phyloP scores from a whole-genome alignment of 2,888 invertebrate species.

The Zelleria hepariella region DNA sequence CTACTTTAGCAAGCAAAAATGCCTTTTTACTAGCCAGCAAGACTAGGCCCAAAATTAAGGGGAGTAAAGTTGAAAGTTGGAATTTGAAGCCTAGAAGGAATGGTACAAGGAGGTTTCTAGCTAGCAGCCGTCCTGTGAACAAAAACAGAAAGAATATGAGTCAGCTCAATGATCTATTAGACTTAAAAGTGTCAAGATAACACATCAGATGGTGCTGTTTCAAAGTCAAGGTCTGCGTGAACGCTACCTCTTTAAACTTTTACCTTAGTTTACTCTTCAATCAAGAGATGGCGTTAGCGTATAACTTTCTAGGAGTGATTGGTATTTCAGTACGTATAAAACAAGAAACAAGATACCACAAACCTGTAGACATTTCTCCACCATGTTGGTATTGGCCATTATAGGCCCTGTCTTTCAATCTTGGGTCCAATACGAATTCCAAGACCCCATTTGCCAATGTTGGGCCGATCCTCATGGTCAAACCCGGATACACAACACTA shows the following conservation, averaged over 20 bases:
- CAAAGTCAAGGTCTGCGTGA: neutral
- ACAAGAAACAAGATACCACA: conserved; percentile 8
- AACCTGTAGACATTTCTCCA: conserved; percentile 76
- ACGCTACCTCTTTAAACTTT: neutral
- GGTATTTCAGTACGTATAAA: neutral
- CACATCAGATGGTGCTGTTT: conserved; percentile 35
- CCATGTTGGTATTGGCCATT: conserved; percentile 57
- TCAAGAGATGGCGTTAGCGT: neutral
- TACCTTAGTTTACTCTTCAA: neutral
- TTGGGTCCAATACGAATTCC: conserved; percentile 80
- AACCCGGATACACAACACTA: conserved; percentile 79
- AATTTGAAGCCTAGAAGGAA: conserved; percentile 86
- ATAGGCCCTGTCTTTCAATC: conserved; percentile 66
- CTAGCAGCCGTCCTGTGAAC: conserved; percentile 80
- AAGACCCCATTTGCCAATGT: conserved; percentile 79
- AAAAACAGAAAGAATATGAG: conserved; percentile 28
- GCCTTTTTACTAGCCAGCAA: conserved; percentile 84
- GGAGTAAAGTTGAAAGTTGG: conserved; percentile 81
- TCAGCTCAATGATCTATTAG: neutral
- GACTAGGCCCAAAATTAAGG: conserved; percentile 78
- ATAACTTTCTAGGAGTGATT: neutral
- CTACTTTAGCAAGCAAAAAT: conserved; percentile 80
- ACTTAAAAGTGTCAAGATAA: conserved; percentile 18
- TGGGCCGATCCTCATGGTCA: conserved; percentile 82
- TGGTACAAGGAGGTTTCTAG: conserved; percentile 81